Percentiles rank a stretch among this genome's conserved stretches.
Evolutionary conservation across 2,888 invertebrate genomes (phyloP).

Genomic region (Drosophila rubida): DNA sequence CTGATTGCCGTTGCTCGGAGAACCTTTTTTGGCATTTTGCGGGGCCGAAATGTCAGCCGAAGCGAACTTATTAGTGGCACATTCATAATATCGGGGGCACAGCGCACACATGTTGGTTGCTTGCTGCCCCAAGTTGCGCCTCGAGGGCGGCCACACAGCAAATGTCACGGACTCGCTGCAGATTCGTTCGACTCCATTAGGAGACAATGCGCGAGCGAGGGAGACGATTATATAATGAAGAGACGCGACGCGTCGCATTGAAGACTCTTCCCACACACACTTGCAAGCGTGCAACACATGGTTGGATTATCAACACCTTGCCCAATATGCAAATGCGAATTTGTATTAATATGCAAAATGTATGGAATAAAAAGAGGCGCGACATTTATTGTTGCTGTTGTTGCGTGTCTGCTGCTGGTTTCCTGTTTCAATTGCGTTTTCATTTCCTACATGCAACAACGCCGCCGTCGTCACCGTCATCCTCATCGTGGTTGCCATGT

Average conservation of each 20-base stretch:
- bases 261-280: constrained; percentile 27
- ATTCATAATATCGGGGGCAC: neutral
- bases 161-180: constrained; percentile 42
- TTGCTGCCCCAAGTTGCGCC: neutral
- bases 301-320: constrained; percentile 56
- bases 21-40: constrained; percentile 36
- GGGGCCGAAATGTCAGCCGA: constrained; percentile 46
- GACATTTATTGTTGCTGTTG: constrained; percentile 45
- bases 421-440: constrained; percentile 64
- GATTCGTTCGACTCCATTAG: constrained; percentile 51
- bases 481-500: constrained; percentile 23
- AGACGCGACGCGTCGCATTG: constrained; percentile 1
- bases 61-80: constrained; percentile 19
- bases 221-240: constrained; percentile 6
- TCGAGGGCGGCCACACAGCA: constrained; percentile 9
- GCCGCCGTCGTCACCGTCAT: neutral
- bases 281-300: constrained; percentile 11
- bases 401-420: constrained; percentile 47
- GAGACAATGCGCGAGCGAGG: constrained; percentile 7
- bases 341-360: constrained; percentile 73
- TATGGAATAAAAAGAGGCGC: constrained; percentile 58
- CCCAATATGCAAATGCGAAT: constrained; percentile 67
- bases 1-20: constrained; percentile 1
- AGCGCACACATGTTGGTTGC: constrained; percentile 36
- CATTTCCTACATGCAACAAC: constrained; percentile 67